Evolutionary conservation across 2,113 vertebrate genomes (phyloP).

Genomic region (Condylura cristata): DNA sequence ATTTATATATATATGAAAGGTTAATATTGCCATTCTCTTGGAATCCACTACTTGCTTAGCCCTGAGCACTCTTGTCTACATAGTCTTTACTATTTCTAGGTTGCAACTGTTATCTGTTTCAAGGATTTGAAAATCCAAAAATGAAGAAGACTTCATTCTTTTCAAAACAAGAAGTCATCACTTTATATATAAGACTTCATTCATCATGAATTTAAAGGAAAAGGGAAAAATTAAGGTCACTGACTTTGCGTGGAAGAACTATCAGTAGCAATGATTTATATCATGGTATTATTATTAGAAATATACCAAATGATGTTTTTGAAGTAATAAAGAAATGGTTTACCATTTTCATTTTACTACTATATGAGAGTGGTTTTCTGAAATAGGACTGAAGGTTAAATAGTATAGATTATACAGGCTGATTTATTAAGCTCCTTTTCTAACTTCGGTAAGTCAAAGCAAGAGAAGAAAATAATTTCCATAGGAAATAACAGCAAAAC

Average conservation of each 20-base stretch:
- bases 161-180: background rate
- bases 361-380: background rate
- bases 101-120: background rate
- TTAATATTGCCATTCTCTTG: conserved; percentile 7
- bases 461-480: background rate
- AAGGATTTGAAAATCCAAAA: conserved; percentile 23
- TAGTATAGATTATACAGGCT: background rate
- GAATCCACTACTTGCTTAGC: background rate
- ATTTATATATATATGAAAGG: conserved; percentile 46
- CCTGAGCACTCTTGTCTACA: background rate
- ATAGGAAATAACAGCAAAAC: background rate
- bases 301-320: background rate
- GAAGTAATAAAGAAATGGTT: conserved; percentile 18
- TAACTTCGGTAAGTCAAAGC: background rate
- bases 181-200: conserved; percentile 25
- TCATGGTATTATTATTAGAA: conserved; percentile 32
- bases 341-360: conserved; percentile 35
- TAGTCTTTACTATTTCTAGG: background rate
- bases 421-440: background rate
- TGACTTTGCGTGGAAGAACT: background rate
- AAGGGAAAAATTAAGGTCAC: background rate
- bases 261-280: background rate
- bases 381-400: background rate
- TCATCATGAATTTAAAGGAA: conserved; percentile 16
- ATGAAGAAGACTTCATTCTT: background rate